Conservation (phyloP, 2,888 invertebrate genomes). For the Hoplodrina ambigua region DNA sequence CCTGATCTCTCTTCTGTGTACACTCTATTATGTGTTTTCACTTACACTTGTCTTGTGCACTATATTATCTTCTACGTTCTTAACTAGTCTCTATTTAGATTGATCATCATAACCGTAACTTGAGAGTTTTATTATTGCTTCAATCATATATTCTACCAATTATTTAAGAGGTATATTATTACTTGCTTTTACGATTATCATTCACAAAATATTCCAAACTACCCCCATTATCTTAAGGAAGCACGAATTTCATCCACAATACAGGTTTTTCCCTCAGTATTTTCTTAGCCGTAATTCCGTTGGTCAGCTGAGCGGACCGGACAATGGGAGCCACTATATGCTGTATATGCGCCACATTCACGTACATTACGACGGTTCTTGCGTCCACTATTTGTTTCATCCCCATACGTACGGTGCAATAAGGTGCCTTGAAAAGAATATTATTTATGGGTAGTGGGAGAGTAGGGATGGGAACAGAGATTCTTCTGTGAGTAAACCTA, state of each 20-base stretch:
- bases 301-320: conserved; percentile 79
- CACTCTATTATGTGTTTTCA: too few species aligned
- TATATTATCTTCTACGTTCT: too few species aligned
- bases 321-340: conserved; percentile 80
- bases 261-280: conserved; percentile 55
- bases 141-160: too few species aligned
- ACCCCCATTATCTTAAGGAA: conserved; percentile 48
- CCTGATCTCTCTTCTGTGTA: too few species aligned
- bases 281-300: conserved; percentile 73
- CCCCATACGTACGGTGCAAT: conserved; percentile 79
- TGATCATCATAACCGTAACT: too few species aligned
- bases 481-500: neutral
- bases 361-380: conserved; percentile 77
- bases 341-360: conserved; percentile 65
- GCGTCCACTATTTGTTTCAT: conserved; percentile 82
- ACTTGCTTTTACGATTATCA: neutral
- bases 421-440: conserved; percentile 86
- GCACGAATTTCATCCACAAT: conserved; percentile 55
- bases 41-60: too few species aligned
- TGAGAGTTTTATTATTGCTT: too few species aligned
- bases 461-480: conserved; percentile 51
- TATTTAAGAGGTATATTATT: neutral
- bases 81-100: too few species aligned
- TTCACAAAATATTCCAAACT: conserved; percentile 20
- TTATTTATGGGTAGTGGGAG: conserved; percentile 83